Evolutionary conservation across 1,140 invertebrate genomes (phyloP).

Genomic region (Cryptotermes secundus): DNA sequence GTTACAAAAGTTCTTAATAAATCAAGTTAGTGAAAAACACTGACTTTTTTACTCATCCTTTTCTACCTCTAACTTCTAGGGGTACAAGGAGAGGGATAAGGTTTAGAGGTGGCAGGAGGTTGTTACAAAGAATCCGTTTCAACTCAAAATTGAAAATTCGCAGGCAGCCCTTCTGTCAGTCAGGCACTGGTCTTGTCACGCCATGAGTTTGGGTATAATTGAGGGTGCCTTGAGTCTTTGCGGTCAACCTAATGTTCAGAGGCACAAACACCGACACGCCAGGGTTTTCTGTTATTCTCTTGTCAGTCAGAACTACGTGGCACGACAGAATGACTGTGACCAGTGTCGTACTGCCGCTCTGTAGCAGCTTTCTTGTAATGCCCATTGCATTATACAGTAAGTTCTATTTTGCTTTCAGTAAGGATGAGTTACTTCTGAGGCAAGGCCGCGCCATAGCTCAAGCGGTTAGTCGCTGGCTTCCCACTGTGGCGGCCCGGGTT

Average conservation of each 20-base stretch:
- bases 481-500: too few relatives aligned
- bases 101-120: not conserved
- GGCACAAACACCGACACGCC: not conserved
- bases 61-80: not conserved
- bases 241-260: not conserved
- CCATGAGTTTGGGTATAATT: too few relatives aligned
- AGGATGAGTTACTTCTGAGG: too few relatives aligned
- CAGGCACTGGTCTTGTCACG: not conserved
- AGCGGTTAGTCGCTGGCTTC: too few relatives aligned
- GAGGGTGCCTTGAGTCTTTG: not conserved
- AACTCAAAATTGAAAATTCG: slow-evolving; percentile 9
- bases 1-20: not conserved
- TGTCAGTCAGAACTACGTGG: too few relatives aligned
- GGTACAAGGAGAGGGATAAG: too few relatives aligned
- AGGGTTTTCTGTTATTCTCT: not conserved
- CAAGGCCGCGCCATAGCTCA: too few relatives aligned
- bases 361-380: too few relatives aligned
- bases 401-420: too few relatives aligned
- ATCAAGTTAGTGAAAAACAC: not conserved
- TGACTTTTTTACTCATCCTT: not conserved
- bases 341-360: not conserved
- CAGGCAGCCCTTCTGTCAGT: not conserved
- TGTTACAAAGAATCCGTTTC: not conserved
- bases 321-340: not conserved
- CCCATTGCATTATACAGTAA: too few relatives aligned